Conservation (phyloP, 2,888 invertebrate species). For the Drosophila macrospina region DNA sequence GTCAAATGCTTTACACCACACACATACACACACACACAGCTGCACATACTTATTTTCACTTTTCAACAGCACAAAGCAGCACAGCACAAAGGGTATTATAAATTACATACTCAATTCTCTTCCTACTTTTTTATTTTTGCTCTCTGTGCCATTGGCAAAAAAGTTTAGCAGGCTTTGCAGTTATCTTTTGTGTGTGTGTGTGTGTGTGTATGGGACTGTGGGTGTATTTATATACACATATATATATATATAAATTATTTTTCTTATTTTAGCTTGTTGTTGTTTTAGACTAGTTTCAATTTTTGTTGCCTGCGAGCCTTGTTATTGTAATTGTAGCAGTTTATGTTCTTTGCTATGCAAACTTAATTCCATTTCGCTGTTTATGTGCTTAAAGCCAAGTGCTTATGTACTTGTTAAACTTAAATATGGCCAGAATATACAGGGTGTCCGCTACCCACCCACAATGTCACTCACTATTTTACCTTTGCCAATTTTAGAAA, state of each 20-base stretch:
- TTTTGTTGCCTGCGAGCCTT: conserved; percentile 47
- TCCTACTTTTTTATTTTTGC: conserved; percentile 34
- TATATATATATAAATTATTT: conserved; percentile 30
- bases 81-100: conserved; percentile 78
- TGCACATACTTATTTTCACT: conserved; percentile 77
- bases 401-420: conserved; percentile 78
- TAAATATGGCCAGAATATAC: conserved; percentile 59
- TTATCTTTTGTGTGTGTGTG: conserved; percentile 16
- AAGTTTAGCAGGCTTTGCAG: conserved; percentile 29
- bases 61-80: conserved; percentile 72
- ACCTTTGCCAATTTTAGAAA: background rate
- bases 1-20: conserved; percentile 55
- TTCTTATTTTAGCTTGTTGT: conserved; percentile 38
- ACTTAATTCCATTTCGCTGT: conserved; percentile 83
- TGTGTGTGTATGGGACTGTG: conserved; percentile 4
- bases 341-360: conserved; percentile 81
- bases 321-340: conserved; percentile 80
- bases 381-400: conserved; percentile 72
- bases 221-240: background rate
- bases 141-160: conserved; percentile 53
- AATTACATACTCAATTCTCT: conserved; percentile 70
- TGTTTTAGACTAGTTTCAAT: conserved; percentile 63
- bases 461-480: background rate
- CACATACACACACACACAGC: conserved; percentile 16
- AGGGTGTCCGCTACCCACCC: conserved; percentile 56